phyloP scores from a whole-genome alignment of 2,888 invertebrate genomes.

The Callimorpha dominula region DNA sequence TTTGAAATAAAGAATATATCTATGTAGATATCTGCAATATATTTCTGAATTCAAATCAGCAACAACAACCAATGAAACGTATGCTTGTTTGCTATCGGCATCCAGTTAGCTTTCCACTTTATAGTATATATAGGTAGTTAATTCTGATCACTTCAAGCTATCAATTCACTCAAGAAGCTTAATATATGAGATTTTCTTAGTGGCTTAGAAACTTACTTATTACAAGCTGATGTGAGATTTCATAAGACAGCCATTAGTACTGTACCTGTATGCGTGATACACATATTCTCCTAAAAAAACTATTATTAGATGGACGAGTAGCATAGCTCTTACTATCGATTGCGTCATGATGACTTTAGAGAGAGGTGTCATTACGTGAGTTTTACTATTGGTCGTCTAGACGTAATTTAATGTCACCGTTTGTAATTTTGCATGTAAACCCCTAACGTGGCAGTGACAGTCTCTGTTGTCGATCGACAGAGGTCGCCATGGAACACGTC shows the following conservation, averaged over 20 bases:
- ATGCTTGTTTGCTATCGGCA: no score
- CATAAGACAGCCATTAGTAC: slow-evolving; percentile 2
- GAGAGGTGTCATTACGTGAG: background rate
- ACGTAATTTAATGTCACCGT: background rate
- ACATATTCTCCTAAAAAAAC: slow-evolving; percentile 46
- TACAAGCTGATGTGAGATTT: background rate
- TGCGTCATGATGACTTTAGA: background rate
- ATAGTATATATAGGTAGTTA: no score
- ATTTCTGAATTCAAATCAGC: no score
- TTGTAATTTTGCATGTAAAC: background rate
- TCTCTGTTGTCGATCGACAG: background rate
- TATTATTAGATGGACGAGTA: slow-evolving; percentile 27
- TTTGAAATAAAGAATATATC: no score
- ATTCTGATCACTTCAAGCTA: background rate
- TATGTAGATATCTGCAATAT: no score
- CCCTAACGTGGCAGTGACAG: background rate
- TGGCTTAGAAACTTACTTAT: slow-evolving; percentile 1
- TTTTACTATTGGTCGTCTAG: background rate
- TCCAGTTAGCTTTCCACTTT: no score
- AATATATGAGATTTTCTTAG: background rate
- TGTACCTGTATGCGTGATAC: slow-evolving; percentile 28
- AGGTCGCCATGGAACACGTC: no score
- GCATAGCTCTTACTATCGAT: slow-evolving; percentile 29
- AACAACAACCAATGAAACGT: no score
- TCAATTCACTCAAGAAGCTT: slow-evolving; percentile 1